Evolutionary conservation across 1,140 invertebrate genomes (phyloP), one percentile per base, ranked within the genome.

Genomic region (Temnothorax curvispinosus): DNA sequence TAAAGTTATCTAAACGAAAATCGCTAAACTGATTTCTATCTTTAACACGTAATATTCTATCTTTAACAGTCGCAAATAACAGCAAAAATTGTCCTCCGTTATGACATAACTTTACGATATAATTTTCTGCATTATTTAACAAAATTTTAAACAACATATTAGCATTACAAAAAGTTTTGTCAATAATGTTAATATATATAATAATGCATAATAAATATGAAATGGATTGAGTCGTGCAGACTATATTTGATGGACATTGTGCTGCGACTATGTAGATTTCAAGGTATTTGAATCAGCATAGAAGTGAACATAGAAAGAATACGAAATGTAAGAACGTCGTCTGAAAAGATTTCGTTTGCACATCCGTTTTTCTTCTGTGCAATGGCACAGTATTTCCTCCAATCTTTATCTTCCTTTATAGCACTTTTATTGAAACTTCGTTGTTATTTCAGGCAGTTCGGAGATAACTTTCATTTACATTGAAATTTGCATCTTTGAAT

Each of bases 401-500:
- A 74, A 69, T 60, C 41, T 74, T 82, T 50, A 47, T 7, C 27
- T 74, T 38, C 4, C 13, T 47, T 74, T 74, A 74, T 60, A 60
- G 44, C 18, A n/a, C 69, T 75, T 75, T 60, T 75, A 84, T 84
- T 84, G 54, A 60, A 84, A 75, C 54, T 74, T 13, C 27, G 27
- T 84, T 74, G 54, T 84, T 84, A 84, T 62, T 74, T 84, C 67
- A 82, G 54, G 13, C 67, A 74, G 54, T 47, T 27, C 32, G 54
- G n/a, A 60, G 54, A 60, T 84, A 84, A 84, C 69, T 84, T 62
- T 50, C 41, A 84, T 84, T 84, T 84, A 84, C 54, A 74, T 84
- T 35, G 32, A 74, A 84, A 84, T 84, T 84, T 84, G 77, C 62
- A 80, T 67, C 47, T 52, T 67, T 67, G 15, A 50, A 80, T 67